These are phyloP conservation scores for Rattus norvegicus DNA, from an alignment of 2,113 vertebrate genomes.

Conservation along the genomic window GRCr8 NC_086023.1:119173001-119173500, in stretches of 20 bases:
- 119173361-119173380: not conserved
- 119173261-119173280: not conserved
- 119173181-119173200: not conserved
- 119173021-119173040: not conserved
- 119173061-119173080: not conserved
- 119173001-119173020: too few relatives aligned
- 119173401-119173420: not conserved
- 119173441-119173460: not conserved
- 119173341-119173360: not conserved
- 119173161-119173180: fast-evolving
- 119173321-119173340: not conserved
- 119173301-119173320: not conserved
- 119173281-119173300: not conserved
- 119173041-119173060: not conserved
- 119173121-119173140: not conserved
- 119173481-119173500: not conserved
- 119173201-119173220: not conserved
- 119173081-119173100: not conserved
- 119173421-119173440: not conserved
- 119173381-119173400: not conserved
- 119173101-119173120: not conserved
- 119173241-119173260: constrained; percentile 10
- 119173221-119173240: not conserved
- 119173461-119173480: not conserved
- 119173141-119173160: not conserved